Conservation (phyloP, 1,140 invertebrate species). For the Leptinotarsa undecemlineata region DNA sequence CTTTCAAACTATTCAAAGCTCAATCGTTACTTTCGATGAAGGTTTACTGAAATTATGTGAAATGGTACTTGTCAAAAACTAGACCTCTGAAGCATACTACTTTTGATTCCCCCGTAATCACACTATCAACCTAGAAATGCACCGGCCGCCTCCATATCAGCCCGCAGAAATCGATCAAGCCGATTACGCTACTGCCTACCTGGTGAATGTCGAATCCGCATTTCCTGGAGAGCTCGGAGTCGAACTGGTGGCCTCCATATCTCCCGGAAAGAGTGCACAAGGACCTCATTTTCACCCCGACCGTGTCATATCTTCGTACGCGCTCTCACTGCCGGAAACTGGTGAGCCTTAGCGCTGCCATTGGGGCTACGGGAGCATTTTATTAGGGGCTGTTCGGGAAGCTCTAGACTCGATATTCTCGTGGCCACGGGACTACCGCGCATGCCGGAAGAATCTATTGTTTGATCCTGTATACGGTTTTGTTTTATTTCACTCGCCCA, state of each 20-base stretch:
- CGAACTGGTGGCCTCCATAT: slow-evolving; percentile 28
- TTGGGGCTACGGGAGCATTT: slow-evolving; percentile 4
- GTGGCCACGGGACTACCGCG: not conserved
- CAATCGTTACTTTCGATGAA: no score
- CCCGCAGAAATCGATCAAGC: slow-evolving; percentile 18
- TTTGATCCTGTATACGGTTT: not conserved
- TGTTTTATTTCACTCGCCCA: not conserved
- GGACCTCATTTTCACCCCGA: slow-evolving; percentile 21
- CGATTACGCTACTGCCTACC: slow-evolving; percentile 34
- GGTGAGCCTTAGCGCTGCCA: slow-evolving; percentile 3
- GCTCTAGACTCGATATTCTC: not conserved
- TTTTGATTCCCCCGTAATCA: no score
- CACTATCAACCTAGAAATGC: no score
- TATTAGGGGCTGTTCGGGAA: slow-evolving; percentile 10
- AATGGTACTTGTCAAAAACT: no score
- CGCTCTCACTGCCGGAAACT: slow-evolving; percentile 13
- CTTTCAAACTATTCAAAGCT: no score
- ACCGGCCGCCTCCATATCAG: not conserved
- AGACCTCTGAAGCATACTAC: no score
- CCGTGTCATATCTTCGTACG: slow-evolving; percentile 14
- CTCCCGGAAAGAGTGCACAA: slow-evolving; percentile 3
- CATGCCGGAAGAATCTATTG: slow-evolving; percentile 7
- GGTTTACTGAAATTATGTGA: no score
- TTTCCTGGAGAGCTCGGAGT: slow-evolving; percentile 39
- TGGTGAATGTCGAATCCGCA: slow-evolving; percentile 50